A percentile compares a stretch with the other conserved stretches of the same genome.
Evolutionary conservation across 1,140 invertebrate species (phyloP).

Genomic region (Daktulosphaira vitifoliae): DNA sequence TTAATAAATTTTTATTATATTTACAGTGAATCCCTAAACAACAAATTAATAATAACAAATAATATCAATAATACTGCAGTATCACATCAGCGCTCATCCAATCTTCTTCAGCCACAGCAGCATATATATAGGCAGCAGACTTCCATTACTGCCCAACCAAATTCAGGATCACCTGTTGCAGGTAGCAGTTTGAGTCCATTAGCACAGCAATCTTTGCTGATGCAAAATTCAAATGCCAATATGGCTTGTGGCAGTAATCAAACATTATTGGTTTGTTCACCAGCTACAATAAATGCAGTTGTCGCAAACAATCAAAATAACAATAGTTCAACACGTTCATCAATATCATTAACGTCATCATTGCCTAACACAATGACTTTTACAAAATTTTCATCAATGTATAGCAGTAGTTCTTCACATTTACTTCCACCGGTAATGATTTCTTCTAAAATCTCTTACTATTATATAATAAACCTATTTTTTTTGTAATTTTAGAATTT

Average conservation of each 20-base stretch:
- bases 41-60: background rate
- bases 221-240: conserved; percentile 7
- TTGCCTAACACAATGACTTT: conserved; percentile 1
- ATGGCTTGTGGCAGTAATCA: conserved; percentile 1
- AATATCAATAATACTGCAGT: background rate
- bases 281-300: conserved; percentile 1
- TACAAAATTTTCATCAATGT: conserved; percentile 4
- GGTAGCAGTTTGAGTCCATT: conserved; percentile 7
- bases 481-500: background rate
- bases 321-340: background rate
- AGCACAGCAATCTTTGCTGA: background rate
- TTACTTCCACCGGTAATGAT: conserved; percentile 9
- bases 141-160: background rate
- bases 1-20: background rate
- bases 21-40: conserved; percentile 2
- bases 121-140: conserved; percentile 3
- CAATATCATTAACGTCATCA: background rate
- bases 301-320: conserved; percentile 1
- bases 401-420: conserved; percentile 16
- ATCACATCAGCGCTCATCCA: background rate
- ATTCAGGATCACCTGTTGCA: background rate
- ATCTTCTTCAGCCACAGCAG: background rate
- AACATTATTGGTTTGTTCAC: conserved; percentile 26
- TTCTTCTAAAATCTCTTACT: background rate
- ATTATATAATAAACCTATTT: too few relatives aligned